A percentile compares a stretch with the other conserved stretches of the same genome.
Conservation (phyloP, 37 sponge, comb jelly and placozoan species). For the Mnemiopsis leidyi region DNA sequence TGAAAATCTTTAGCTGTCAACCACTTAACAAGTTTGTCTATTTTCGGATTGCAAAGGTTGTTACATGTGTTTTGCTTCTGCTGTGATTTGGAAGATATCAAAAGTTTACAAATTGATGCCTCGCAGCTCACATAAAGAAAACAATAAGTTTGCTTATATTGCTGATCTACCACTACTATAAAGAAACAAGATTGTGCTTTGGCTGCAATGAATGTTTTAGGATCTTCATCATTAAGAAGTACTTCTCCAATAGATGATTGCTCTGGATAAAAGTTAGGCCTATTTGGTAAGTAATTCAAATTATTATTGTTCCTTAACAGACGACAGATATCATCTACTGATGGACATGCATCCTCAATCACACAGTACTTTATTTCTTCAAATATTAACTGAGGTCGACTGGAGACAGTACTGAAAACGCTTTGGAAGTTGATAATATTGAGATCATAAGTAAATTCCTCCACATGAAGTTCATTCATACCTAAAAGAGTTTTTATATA, state of each 20-base stretch:
- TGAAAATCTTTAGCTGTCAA: not conserved
- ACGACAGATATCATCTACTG: not conserved
- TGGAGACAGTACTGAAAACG: not conserved
- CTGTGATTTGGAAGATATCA: not conserved
- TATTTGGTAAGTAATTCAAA: too few species aligned
- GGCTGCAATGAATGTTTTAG: not conserved
- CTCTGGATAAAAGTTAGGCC: not conserved
- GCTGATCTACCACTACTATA: not conserved
- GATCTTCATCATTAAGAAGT: not conserved
- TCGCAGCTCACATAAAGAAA: not conserved
- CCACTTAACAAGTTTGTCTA: not conserved
- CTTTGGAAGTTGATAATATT: not conserved
- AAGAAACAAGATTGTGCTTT: not conserved
- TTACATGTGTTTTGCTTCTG: not conserved
- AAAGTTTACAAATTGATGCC: not conserved
- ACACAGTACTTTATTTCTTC: slow-evolving; percentile 22
- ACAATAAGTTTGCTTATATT: not conserved
- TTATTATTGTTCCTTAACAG: not conserved
- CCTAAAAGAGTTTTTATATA: too few species aligned
- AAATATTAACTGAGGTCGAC: slow-evolving; percentile 1
- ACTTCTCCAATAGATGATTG: not conserved
- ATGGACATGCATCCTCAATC: not conserved
- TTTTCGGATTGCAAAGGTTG: not conserved
- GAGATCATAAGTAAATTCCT: too few species aligned
- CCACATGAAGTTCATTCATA: too few species aligned